phyloP scores from a whole-genome alignment of 2,888 invertebrate genomes.

The Harmothoe impar region DNA sequence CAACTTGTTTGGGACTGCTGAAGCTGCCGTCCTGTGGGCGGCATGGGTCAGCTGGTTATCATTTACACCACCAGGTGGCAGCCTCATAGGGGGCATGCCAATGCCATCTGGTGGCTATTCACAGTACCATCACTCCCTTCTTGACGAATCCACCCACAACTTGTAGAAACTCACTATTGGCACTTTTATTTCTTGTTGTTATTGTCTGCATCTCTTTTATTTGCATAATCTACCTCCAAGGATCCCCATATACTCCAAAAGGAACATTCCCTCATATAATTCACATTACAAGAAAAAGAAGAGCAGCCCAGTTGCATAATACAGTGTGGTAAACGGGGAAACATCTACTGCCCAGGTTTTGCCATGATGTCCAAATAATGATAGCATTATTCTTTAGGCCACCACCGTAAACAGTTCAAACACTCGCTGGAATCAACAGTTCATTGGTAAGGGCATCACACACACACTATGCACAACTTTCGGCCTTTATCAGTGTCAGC shows the following conservation, averaged over 20 bases:
- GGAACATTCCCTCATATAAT: slow-evolving; percentile 19
- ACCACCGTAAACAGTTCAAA: too few species aligned
- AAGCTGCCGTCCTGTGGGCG: neutral
- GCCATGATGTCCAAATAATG: too few species aligned
- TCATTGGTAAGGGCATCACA: too few species aligned
- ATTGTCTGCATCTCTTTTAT: neutral
- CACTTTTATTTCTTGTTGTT: neutral
- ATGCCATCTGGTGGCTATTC: neutral
- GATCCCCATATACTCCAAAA: neutral
- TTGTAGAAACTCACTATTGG: neutral
- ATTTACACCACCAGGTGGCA: slow-evolving; percentile 27
- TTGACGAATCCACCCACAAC: neutral
- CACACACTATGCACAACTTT: neutral
- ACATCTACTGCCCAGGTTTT: too few species aligned
- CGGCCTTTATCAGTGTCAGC: neutral
- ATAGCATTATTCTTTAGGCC: too few species aligned
- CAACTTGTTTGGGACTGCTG: slow-evolving; percentile 31
- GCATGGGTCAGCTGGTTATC: slow-evolving; percentile 6
- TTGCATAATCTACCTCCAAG: slow-evolving; percentile 4
- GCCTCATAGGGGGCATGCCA: neutral
- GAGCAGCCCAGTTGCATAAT: neutral
- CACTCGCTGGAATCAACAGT: too few species aligned
- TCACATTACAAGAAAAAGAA: neutral
- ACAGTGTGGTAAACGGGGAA: neutral
- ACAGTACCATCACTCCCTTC: neutral